These are phyloP conservation scores for Tapirus indicus DNA, from an alignment of 2,797 vertebrate species.

Conservation along the genomic window DNA sequence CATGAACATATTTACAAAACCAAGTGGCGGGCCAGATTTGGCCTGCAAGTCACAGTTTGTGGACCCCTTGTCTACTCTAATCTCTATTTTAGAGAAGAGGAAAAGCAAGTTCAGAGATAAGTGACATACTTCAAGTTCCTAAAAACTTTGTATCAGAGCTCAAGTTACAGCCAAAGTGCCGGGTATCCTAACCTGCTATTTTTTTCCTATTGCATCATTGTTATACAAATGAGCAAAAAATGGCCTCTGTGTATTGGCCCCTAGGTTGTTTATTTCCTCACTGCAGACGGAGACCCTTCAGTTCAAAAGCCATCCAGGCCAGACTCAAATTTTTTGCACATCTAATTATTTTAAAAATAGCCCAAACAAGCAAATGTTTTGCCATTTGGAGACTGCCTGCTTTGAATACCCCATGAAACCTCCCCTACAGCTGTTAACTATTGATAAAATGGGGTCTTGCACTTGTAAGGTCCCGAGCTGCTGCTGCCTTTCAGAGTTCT, in stretches of 20 bases:
- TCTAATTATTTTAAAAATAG: constrained; percentile 12
- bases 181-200: background rate
- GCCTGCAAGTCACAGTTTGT: background rate
- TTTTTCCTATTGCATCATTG: background rate
- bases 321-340: background rate
- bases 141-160: background rate
- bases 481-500: background rate
- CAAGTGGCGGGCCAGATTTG: background rate
- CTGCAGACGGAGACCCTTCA: background rate
- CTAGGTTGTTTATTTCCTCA: background rate
- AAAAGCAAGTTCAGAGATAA: background rate
- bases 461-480: background rate
- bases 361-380: background rate
- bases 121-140: background rate
- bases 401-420: background rate
- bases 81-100: background rate
- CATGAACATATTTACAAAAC: background rate
- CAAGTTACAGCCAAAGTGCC: background rate
- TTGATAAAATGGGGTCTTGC: background rate
- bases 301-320: background rate
- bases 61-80: background rate
- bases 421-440: background rate
- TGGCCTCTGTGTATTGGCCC: background rate
- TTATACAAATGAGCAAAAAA: background rate
- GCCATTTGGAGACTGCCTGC: background rate